Evolutionary conservation across 2,797 vertebrate genomes (phyloP), one percentile per base, ranked within the genome.

Genomic region (Poeciliopsis gracilis): DNA sequence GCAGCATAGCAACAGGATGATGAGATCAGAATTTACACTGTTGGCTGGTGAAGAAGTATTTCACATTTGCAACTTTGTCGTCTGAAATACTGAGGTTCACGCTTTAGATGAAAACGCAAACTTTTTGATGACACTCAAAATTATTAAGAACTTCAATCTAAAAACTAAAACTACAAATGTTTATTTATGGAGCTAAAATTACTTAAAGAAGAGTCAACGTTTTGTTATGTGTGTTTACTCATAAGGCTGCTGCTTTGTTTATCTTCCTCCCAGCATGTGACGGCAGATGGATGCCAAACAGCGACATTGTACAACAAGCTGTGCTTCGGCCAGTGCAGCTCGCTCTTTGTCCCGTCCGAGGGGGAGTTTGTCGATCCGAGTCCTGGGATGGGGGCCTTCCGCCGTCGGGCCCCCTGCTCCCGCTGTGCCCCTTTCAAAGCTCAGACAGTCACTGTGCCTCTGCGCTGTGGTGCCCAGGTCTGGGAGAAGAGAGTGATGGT

Each of bases 281-380:
- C 92, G 3, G 92, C 93, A 43, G 89, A 93, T 0, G 95, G 94
- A 70, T 96, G 95, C 25, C 83, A 93, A 73, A 76, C 92, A 0
- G 89, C 95, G 46, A 93, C 87, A 0, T 88, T 96, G 69, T 92
- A 93, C 90, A 96, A 96, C 90, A 93, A 94, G 77, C 88, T 96
- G 90, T 96, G 96, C 78, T 96, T 95, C 67, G 95, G 95, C 57
- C 95, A 95, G 90, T 96, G 96, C 94, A 95, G 88, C 89, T 96
- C 96, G 49, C 90, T 96, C 87, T 96, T 95, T 72, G 89, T 96
- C 63, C 96, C 95, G 0, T 83, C 91, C 0, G 92, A 86, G 6
- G 93, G 85, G 28, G 95, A 94, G 57, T 82, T 88, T 30, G 51
- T 72, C 1, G 86, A 75, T 20, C 38, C 36, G 41, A 77, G 38